Conservation (phyloP, 2,113 vertebrate genomes). For the Lutjanus erythropterus region DNA sequence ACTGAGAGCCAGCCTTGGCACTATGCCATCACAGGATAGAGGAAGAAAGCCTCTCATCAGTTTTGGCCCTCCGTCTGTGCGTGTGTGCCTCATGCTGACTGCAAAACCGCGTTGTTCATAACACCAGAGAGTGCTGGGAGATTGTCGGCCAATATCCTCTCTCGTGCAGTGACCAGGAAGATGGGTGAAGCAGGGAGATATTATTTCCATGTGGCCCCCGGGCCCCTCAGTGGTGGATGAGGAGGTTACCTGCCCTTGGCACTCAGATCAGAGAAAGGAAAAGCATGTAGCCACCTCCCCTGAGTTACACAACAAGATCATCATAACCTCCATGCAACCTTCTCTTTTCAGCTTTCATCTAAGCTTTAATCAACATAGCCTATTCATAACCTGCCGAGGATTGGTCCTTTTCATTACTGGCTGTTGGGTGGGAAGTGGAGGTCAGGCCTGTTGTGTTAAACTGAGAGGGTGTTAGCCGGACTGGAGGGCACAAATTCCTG, state of each 20-base stretch:
- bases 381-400: conserved; percentile 43
- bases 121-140: conserved; percentile 52
- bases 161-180: conserved; percentile 60
- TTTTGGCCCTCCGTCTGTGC: conserved; percentile 25
- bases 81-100: conserved; percentile 36
- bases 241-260: conserved; percentile 71
- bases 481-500: conserved; percentile 44
- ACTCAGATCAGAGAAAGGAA: conserved; percentile 63
- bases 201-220: conserved; percentile 68
- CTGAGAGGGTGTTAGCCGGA: conserved; percentile 53
- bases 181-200: conserved; percentile 68
- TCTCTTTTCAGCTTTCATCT: conserved; percentile 63
- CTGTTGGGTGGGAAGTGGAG: conserved; percentile 49
- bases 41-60: conserved; percentile 49
- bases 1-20: conserved; percentile 31
- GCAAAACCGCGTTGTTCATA: conserved; percentile 61
- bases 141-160: conserved; percentile 75
- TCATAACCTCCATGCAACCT: conserved; percentile 71
- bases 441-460: conserved; percentile 59
- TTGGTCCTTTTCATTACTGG: conserved; percentile 40
- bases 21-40: conserved; percentile 39
- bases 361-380: conserved; percentile 65
- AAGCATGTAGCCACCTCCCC: conserved; percentile 62
- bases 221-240: conserved; percentile 32
- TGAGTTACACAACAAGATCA: conserved; percentile 68